Conservation (phyloP, 2,888 invertebrate species). For the Doris montereyensis region DNA sequence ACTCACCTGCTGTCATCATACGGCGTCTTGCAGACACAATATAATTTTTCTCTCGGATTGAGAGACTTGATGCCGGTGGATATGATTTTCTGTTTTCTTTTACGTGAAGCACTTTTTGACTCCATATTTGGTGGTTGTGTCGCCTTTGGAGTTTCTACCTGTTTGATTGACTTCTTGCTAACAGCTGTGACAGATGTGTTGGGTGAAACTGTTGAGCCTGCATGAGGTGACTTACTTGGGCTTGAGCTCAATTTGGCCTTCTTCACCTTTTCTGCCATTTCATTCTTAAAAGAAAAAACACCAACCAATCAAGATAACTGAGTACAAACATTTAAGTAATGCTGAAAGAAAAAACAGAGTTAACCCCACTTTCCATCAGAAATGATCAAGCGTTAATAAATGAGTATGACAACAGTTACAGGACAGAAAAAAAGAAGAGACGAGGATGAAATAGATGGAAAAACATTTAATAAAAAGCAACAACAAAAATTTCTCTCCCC, state of each 20-base stretch:
- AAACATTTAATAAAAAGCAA: too few relatives aligned
- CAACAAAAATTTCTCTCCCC: too few relatives aligned
- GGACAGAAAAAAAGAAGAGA: too few relatives aligned
- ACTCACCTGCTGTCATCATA: slow-evolving; percentile 93
- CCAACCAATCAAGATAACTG: too few relatives aligned
- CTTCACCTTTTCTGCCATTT: slow-evolving; percentile 55
- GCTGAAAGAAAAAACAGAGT: too few relatives aligned
- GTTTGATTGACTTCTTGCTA: background rate
- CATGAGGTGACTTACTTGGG: slow-evolving; percentile 21
- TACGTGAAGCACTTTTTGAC: slow-evolving; percentile 46
- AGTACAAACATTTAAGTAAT: too few relatives aligned
- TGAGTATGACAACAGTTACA: too few relatives aligned
- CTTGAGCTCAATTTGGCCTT: slow-evolving; percentile 42
- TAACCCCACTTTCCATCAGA: too few relatives aligned
- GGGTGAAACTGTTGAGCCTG: slow-evolving; percentile 23
- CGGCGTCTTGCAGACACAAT: slow-evolving; percentile 93
- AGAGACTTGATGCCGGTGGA: slow-evolving; percentile 54
- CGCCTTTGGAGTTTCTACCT: slow-evolving; percentile 7
- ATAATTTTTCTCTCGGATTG: slow-evolving; percentile 74
- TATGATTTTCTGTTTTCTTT: slow-evolving; percentile 67
- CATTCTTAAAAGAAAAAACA: too few relatives aligned
- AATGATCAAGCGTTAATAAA: too few relatives aligned
- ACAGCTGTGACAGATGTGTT: slow-evolving; percentile 12
- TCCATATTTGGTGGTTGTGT: slow-evolving; percentile 8
- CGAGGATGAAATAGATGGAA: too few relatives aligned